Percentiles rank a stretch among this genome's conserved stretches.
These are phyloP conservation scores for Mungos mungo DNA, from an alignment of 2,113 vertebrate species.

Conservation along the genomic window DNA sequence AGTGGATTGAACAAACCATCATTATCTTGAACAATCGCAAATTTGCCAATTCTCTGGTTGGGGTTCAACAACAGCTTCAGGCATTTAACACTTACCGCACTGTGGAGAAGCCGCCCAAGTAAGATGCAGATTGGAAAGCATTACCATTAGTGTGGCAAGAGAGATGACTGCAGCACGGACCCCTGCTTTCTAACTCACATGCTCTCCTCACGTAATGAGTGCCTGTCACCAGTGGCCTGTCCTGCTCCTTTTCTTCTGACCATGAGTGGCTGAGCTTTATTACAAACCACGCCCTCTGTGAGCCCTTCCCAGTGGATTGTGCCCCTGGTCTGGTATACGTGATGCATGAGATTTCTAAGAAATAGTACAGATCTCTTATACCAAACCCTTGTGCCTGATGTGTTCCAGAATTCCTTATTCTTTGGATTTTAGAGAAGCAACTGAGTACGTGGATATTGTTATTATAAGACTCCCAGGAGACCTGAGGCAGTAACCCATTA, in stretches of 20 bases:
- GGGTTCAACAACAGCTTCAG: constrained; percentile 97
- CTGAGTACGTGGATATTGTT: background rate
- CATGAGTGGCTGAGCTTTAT: background rate
- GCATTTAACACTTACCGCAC: constrained; percentile 98
- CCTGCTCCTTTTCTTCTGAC: background rate
- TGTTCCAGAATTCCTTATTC: background rate
- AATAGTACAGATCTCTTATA: background rate
- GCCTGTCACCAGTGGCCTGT: background rate
- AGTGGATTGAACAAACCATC: constrained; percentile 99
- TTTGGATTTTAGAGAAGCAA: background rate
- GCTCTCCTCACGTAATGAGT: background rate
- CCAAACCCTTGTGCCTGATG: background rate
- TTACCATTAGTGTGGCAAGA: background rate
- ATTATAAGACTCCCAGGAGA: background rate
- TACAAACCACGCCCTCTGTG: background rate
- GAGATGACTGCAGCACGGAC: background rate
- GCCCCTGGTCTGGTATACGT: background rate
- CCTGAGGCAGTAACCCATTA: background rate
- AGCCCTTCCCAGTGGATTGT: background rate
- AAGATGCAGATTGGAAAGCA: constrained; percentile 60
- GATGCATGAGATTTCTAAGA: background rate
- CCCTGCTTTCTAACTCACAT: background rate
- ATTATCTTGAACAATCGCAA: constrained; percentile 99
- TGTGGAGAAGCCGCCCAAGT: constrained; percentile 98
- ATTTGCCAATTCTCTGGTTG: constrained; percentile 95